phyloP scores from a whole-genome alignment of 2,888 invertebrate species.

The Rhagium mordax region DNA sequence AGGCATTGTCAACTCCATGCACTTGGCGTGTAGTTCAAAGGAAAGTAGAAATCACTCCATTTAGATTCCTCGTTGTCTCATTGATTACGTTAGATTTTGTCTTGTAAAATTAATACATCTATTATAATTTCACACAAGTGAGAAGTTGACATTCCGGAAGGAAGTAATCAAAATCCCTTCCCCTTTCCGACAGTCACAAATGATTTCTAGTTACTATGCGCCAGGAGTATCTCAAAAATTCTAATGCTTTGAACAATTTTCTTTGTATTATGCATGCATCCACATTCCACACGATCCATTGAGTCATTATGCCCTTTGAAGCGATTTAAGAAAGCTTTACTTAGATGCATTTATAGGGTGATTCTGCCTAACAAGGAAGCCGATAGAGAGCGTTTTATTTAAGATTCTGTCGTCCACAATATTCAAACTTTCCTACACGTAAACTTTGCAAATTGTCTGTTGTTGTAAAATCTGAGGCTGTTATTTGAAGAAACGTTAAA shows the following conservation, averaged over 20 bases:
- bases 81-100: not conserved
- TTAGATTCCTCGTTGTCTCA: no score
- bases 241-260: conserved; percentile 32
- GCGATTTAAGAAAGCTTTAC: not conserved
- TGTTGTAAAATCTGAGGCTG: no score
- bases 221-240: conserved; percentile 35
- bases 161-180: conserved; percentile 38
- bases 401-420: no score
- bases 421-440: no score
- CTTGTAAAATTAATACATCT: conserved; percentile 33
- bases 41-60: no score
- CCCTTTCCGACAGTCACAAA: conserved; percentile 38
- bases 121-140: conserved; percentile 32
- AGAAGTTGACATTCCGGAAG: conserved; percentile 33
- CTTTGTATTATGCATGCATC: conserved; percentile 9
- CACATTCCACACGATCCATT: not conserved
- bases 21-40: no score
- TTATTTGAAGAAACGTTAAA: no score
- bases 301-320: not conserved
- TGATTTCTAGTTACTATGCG: conserved; percentile 39
- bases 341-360: not conserved
- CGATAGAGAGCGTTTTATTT: no score
- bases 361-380: no score
- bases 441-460: no score
- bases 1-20: not conserved